These are phyloP conservation scores for Drosophila atripex DNA, from an alignment of 2,888 invertebrate species.

Conservation along the genomic window DNA sequence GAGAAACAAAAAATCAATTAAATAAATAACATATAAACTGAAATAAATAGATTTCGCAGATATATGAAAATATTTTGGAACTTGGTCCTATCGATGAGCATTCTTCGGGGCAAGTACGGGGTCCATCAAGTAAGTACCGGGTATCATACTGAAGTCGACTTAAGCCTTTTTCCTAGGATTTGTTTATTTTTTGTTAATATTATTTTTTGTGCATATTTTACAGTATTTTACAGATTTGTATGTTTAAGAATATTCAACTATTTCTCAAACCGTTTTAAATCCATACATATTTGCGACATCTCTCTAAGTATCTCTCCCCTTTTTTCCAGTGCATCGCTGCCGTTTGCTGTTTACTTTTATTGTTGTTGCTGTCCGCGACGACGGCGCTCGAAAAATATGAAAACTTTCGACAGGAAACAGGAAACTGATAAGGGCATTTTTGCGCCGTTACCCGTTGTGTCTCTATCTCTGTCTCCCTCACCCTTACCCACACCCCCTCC, in stretches of 20 bases:
- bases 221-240: too few species aligned
- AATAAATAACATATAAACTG: not conserved
- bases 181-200: too few species aligned
- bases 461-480: conserved; percentile 45
- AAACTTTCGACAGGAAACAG: conserved; percentile 84
- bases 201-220: too few species aligned
- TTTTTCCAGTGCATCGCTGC: conserved; percentile 9
- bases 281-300: not conserved
- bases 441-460: conserved; percentile 57
- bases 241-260: too few species aligned
- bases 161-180: too few species aligned
- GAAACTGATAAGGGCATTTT: conserved; percentile 83
- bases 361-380: conserved; percentile 58
- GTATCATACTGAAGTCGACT: too few species aligned
- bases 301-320: not conserved
- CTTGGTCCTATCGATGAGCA: too few species aligned
- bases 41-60: not conserved
- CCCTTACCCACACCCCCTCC: conserved; percentile 7
- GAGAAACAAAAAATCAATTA: not conserved
- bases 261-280: too few species aligned
- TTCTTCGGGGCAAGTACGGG: too few species aligned
- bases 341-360: conserved; percentile 65
- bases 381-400: conserved; percentile 79
- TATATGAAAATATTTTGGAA: too few species aligned
- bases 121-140: too few species aligned